Conservation (phyloP, 2,113 vertebrate genomes). For the Erythrocercus mccallii region DNA sequence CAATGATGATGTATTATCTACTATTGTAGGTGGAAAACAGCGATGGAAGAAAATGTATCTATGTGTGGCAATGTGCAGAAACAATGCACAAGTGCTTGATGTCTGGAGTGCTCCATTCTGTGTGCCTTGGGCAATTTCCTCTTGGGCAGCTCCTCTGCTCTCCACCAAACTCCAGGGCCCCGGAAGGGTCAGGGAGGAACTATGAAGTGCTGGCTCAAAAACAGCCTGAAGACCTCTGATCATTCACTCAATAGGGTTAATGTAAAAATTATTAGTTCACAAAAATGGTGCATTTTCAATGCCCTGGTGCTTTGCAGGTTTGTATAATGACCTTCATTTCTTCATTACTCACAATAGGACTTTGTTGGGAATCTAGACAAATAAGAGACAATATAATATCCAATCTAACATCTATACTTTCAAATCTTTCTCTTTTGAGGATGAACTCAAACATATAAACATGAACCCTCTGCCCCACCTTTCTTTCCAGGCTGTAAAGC, state of each 20-base stretch:
- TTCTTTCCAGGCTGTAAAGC: background rate
- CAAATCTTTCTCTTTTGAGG: background rate
- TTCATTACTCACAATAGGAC: background rate
- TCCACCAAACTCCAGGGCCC: background rate
- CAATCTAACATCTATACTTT: background rate
- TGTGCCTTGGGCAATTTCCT: background rate
- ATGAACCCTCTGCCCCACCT: fast-evolving
- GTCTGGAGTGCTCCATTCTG: background rate
- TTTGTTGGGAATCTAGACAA: background rate
- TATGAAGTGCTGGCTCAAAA: background rate
- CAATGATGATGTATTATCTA: background rate
- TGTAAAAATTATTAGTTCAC: background rate
- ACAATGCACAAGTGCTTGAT: background rate
- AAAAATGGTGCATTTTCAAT: background rate
- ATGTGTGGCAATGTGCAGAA: background rate
- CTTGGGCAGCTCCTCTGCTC: fast-evolving
- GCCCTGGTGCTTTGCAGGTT: background rate
- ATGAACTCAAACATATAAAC: background rate
- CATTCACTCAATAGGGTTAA: background rate
- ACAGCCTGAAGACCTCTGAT: background rate
- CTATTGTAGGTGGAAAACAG: background rate
- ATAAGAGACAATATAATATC: background rate
- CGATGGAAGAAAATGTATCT: background rate
- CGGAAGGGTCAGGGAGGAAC: background rate
- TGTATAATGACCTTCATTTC: background rate